phyloP scores from a whole-genome alignment of 2,888 invertebrate genomes.

The Patella ulyssiponensis region DNA sequence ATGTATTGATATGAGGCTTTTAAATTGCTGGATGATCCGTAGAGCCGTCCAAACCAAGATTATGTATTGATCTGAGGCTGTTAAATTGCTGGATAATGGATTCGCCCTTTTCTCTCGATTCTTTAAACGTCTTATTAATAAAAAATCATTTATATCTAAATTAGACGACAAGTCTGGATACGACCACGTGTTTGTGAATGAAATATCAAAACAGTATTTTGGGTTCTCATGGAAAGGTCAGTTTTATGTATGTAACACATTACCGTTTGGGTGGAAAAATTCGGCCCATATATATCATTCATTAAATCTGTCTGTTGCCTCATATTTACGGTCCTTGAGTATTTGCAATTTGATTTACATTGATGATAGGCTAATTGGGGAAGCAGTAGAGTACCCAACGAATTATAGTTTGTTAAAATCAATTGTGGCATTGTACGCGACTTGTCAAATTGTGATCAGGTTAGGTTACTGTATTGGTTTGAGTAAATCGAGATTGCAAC shows the following conservation, averaged over 20 bases:
- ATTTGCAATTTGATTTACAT: neutral
- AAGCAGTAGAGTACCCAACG: neutral
- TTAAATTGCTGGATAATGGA: no score
- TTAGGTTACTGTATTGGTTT: neutral
- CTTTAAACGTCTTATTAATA: neutral
- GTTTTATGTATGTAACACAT: neutral
- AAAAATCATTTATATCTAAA: neutral
- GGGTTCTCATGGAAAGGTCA: neutral
- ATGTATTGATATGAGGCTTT: neutral
- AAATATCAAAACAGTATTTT: neutral
- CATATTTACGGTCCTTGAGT: neutral
- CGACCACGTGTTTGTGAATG: neutral
- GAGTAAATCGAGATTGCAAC: neutral
- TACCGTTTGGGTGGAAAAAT: neutral
- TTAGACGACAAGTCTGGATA: neutral
- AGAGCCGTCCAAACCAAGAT: no score
- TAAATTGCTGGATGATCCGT: neutral
- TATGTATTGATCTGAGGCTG: no score
- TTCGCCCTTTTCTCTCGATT: neutral
- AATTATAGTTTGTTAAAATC: neutral
- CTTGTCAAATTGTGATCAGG: neutral
- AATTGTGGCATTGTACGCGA: neutral
- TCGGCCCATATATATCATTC: neutral
- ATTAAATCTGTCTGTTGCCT: neutral
- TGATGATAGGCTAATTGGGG: neutral